These are phyloP conservation scores for Liparis tanakae DNA, from an alignment of 2,797 vertebrate genomes.

Conservation along the genomic window DNA sequence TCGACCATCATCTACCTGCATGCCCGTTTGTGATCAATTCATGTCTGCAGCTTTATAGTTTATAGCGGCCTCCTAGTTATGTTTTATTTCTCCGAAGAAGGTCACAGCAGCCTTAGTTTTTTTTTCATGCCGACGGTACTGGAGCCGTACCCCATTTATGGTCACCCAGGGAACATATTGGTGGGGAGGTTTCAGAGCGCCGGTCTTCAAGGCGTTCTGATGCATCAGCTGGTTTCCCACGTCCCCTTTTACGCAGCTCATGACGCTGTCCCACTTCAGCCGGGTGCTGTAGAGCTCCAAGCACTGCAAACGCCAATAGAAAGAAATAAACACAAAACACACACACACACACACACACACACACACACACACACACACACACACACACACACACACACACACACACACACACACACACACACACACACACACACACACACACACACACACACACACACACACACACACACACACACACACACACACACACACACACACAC, in stretches of 20 bases:
- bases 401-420: too few species aligned
- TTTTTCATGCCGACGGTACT: neutral
- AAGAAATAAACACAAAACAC: neutral
- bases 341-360: too few species aligned
- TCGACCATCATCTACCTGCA: too few species aligned
- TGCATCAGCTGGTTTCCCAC: conserved; percentile 89
- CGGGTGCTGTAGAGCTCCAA: conserved; percentile 70
- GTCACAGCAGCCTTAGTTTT: neutral
- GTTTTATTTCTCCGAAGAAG: neutral
- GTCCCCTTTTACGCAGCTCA: conserved; percentile 83
- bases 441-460: too few species aligned
- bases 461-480: too few species aligned
- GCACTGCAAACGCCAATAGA: conserved; percentile 80
- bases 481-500: too few species aligned
- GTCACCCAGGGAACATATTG: conserved; percentile 92
- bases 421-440: too few species aligned
- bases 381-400: too few species aligned
- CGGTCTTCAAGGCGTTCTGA: conserved; percentile 84
- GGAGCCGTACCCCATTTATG: conserved; percentile 86
- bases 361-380: too few species aligned
- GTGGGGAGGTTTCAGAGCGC: conserved; percentile 84
- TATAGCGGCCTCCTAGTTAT: neutral
- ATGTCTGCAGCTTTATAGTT: neutral
- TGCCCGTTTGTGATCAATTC: neutral
- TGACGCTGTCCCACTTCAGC: conserved; percentile 57